phyloP scores from a whole-genome alignment of 2,113 vertebrate genomes.

The Deroptyus accipitrinus region DNA sequence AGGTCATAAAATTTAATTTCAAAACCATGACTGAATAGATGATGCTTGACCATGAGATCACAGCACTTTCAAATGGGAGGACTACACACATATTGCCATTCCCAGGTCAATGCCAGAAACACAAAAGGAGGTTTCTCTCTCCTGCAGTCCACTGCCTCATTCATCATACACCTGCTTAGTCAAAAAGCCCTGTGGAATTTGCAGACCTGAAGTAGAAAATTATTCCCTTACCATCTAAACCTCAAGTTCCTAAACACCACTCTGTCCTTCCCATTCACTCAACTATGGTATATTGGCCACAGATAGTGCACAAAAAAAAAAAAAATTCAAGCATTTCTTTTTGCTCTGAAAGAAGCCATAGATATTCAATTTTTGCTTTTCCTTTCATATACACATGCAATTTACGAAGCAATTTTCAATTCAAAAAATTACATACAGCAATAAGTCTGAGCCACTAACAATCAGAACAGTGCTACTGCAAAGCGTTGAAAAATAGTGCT shows the following conservation, averaged over 20 bases:
- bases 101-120: background rate
- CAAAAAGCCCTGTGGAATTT: background rate
- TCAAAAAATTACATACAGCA: background rate
- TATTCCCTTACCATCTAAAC: background rate
- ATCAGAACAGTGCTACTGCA: background rate
- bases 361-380: background rate
- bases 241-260: background rate
- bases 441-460: background rate
- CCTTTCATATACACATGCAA: background rate
- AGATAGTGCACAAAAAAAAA: background rate
- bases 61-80: background rate
- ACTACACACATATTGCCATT: background rate
- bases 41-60: accelerated
- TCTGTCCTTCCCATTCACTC: background rate
- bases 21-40: background rate
- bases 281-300: background rate
- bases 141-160: background rate
- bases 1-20: background rate
- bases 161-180: background rate
- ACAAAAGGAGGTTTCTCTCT: background rate
- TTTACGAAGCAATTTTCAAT: background rate
- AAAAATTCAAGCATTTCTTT: background rate
- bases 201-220: background rate
- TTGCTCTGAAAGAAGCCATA: background rate
- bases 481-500: background rate